Percentiles rank a stretch among this genome's conserved stretches.
Conservation (phyloP, 2,113 vertebrate genomes). For the Pituophis catenifer region DNA sequence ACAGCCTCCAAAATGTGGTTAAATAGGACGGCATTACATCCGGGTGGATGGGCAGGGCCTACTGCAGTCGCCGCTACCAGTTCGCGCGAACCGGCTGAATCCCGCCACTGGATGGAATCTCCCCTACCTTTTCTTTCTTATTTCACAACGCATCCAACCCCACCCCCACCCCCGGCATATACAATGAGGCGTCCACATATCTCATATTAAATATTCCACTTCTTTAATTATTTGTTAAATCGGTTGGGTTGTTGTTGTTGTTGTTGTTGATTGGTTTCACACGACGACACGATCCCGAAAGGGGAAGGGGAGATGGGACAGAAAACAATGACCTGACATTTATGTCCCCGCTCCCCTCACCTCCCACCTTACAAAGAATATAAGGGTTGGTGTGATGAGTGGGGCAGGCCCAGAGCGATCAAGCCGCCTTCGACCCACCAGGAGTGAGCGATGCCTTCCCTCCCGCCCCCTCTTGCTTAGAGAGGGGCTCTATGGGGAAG, state of each 20-base stretch:
- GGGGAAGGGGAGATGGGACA: constrained; percentile 5
- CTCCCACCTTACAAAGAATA: constrained; percentile 5
- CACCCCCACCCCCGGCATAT: too few species aligned
- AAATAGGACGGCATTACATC: too few species aligned
- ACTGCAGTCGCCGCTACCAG: too few species aligned
- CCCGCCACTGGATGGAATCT: too few species aligned
- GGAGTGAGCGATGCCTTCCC: background rate
- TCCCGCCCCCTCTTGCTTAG: background rate
- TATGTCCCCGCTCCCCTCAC: background rate
- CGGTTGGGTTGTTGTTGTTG: background rate
- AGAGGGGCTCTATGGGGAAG: background rate
- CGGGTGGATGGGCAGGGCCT: too few species aligned
- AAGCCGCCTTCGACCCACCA: background rate
- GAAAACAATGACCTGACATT: background rate
- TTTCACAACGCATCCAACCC: background rate
- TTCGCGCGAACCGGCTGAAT: too few species aligned
- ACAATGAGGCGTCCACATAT: background rate
- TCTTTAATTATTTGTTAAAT: constrained; percentile 26
- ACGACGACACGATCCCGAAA: constrained; percentile 31
- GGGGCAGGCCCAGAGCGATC: too few species aligned
- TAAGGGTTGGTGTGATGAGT: background rate
- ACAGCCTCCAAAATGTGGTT: too few species aligned
- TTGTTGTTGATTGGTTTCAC: constrained; percentile 31
- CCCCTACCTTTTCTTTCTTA: background rate
- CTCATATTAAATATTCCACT: constrained; percentile 24